Evolutionary conservation across 2,888 invertebrate genomes (phyloP).

Genomic region (Latrodectus hesperus): DNA sequence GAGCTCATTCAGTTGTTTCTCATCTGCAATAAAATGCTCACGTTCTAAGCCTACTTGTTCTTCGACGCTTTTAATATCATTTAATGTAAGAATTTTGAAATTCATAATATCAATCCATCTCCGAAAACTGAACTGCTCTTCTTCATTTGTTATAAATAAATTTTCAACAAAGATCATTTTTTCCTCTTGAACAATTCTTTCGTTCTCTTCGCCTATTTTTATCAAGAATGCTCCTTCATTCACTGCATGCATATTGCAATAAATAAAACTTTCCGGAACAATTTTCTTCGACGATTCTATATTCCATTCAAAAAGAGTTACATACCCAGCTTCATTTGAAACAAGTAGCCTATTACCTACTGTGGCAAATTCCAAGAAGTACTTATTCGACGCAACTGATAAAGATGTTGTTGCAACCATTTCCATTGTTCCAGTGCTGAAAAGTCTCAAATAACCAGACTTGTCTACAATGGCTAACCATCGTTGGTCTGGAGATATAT

Average conservation of each 20-base stretch:
- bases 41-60: background rate
- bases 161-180: background rate
- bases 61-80: background rate
- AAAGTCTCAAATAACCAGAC: background rate
- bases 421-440: background rate
- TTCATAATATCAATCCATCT: background rate
- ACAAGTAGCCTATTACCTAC: background rate
- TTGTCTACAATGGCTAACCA: conserved; percentile 10
- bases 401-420: background rate
- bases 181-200: background rate
- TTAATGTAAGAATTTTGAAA: background rate
- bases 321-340: background rate
- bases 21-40: background rate
- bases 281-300: background rate
- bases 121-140: background rate
- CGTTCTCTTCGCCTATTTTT: conserved; percentile 1
- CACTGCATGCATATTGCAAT: background rate
- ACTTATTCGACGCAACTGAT: background rate
- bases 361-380: background rate
- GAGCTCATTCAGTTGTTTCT: background rate
- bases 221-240: background rate
- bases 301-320: background rate
- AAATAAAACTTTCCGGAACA: background rate
- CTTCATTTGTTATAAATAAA: background rate
- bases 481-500: background rate